Percentiles rank a stretch among this genome's conserved stretches.
Evolutionary conservation across 2,888 invertebrate genomes (phyloP).

Genomic region (Pasiphila rectangulata): DNA sequence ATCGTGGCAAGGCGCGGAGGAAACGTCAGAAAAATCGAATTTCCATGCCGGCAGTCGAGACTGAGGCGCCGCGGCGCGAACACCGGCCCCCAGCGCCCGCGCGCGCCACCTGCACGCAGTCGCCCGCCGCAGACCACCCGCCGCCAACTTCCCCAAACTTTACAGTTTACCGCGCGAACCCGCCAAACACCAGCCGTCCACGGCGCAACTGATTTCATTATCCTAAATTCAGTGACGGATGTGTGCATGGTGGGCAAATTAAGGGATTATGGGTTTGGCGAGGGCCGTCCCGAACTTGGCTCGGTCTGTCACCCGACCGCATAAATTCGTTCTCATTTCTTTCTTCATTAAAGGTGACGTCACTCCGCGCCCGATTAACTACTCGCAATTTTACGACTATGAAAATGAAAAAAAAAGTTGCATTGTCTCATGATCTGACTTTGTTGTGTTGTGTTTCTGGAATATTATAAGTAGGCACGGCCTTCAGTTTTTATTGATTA

Average conservation of each 20-base stretch:
- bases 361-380: conserved; percentile 62
- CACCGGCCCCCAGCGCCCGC: conserved; percentile 69
- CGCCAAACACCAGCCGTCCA: not conserved
- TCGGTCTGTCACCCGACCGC: conserved; percentile 59
- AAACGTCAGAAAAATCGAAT: conserved; percentile 81
- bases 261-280: conserved; percentile 67
- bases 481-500: conserved; percentile 60
- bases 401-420: conserved; percentile 47
- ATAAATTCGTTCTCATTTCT: conserved; percentile 61
- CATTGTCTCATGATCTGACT: conserved; percentile 61
- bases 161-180: not conserved
- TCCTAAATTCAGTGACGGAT: conserved; percentile 8
- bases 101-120: conserved; percentile 50
- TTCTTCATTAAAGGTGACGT: conserved; percentile 77
- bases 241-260: conserved; percentile 61
- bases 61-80: conserved; percentile 75
- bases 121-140: conserved; percentile 40
- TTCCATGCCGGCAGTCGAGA: conserved; percentile 78
- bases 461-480: conserved; percentile 39
- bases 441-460: conserved; percentile 36
- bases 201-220: conserved; percentile 26
- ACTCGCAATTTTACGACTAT: conserved; percentile 39
- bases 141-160: conserved; percentile 38
- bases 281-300: conserved; percentile 52
- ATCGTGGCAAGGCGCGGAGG: conserved; percentile 79